Conservation (phyloP, 2,797 vertebrate genomes). For the Sparidentex hasta region DNA sequence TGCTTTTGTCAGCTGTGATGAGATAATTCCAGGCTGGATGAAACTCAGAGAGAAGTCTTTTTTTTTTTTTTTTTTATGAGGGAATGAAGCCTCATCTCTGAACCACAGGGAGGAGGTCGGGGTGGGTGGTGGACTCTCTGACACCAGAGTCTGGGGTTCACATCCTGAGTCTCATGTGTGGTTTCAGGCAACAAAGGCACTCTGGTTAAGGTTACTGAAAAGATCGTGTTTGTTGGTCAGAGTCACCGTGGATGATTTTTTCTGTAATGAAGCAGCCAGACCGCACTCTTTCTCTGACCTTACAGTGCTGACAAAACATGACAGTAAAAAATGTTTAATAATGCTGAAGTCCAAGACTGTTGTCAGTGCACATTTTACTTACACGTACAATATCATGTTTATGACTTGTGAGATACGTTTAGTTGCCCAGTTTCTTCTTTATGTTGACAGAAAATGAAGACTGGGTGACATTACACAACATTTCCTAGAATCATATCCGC, state of each 20-base stretch:
- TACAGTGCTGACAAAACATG: neutral
- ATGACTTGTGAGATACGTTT: neutral
- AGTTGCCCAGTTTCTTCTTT: neutral
- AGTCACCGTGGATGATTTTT: neutral
- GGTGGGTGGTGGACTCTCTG: neutral
- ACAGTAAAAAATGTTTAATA: neutral
- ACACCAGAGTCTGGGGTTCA: neutral
- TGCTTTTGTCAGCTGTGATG: neutral
- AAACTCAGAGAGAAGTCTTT: neutral
- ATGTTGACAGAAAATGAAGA: neutral
- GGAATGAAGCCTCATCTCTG: neutral
- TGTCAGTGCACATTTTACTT: neutral
- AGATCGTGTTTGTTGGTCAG: neutral
- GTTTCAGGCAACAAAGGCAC: neutral
- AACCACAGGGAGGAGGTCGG: neutral
- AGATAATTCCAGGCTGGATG: neutral
- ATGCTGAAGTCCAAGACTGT: neutral
- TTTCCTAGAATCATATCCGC: neutral
- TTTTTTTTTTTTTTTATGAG: neutral
- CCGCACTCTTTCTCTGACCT: neutral
- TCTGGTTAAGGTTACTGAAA: neutral
- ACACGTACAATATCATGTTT: neutral
- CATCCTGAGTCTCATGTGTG: neutral
- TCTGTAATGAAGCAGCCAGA: neutral
- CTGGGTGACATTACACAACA: no score